Base-by-base conservation (phyloP, 2,888 invertebrate genomes). In the Argynnis bischoffii region DNA sequence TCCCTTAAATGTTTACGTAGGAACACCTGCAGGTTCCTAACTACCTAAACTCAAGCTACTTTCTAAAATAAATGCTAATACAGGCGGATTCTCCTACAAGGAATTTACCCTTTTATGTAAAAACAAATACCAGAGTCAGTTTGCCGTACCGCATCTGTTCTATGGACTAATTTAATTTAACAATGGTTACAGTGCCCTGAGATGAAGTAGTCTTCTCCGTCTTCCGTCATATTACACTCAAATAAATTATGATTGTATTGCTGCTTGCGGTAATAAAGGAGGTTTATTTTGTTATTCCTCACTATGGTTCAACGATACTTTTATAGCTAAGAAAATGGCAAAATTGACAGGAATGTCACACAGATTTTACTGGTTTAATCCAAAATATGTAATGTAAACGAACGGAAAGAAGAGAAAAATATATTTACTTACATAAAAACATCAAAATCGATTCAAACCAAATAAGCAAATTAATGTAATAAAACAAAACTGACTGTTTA, bases 121-220 rank as follows among this genome's bases (percentile, higher is more conserved):
- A 73, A 72, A 73, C 66, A 74, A 72, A 72, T 67, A 72, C 69
- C 63, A 65, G 46, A 63, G 63, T 72, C 69, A 67, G 69, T 72
- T 69, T 63, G 55, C 57, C 65, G 69, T 68, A 69, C 68, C 70
- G 61, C 75, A 71, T 75, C 72, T 75, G 69, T 63, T 67, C 54
- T 67, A 69, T 69, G 60, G 63, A 67, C 70, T 72, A 69, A 74
- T 74, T 72, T 71, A 69, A 73, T 74, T 74, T 70, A 71, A 67
- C 67, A 72, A 64, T 68, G 67, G 57, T 46, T 67, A 55, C 64
- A 69, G 69, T 69, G 67, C 65, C 69, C 65, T 67, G 63, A 69
- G 64, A 67, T 65, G 66, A 65, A 69, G 65, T 65, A 67, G 65
- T 63, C 65, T 55, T 66, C 55, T 60, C 47, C 65, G 41, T 70